Evolutionary conservation across 1,140 invertebrate species (phyloP), one percentile per base, ranked within the genome.

Genomic region (Medauroidea extradentata): DNA sequence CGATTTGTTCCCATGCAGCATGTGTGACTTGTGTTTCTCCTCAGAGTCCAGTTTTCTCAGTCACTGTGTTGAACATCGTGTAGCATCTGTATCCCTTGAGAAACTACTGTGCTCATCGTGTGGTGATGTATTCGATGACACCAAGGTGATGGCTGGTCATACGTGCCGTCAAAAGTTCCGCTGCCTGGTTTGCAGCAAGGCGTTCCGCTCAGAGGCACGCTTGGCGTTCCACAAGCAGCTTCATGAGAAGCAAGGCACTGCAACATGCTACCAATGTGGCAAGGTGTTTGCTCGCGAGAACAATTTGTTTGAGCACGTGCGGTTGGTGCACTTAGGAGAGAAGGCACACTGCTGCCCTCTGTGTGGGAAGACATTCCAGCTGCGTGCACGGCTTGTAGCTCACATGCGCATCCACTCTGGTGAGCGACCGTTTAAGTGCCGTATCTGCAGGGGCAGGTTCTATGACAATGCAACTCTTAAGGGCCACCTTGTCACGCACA

Each of bases 371-470:
- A 39, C 56, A 1, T 57, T 57, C 56, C 56, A 57, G 56, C 25
- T 57, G 46, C 34, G 42, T 14, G 56, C 44, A 3, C 44, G 56
- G 3, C 44, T 57, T 8, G 39, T 57, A n/a, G 56, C 56, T 14
- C 56, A 57, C 29, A 23, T 38, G 9, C 24, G 56, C 18, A 41
- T 57, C 38, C 57, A 59, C 50, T 43, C 53, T 1, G 60, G 60
- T 5, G 55, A 57, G 16, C 46, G 55, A 13, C 60, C 60, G 0
- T 72, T 65, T 42, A 56, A 60, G 21, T 73, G 71, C 51, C 53
- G 61, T 23, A 42, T 62, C 41, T 71, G 69, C 53, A 65, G 63
- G 1, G 67, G 66, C 19, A 56, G 57, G 5, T 68, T 68, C 59
- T 46, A 52, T 16, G 56, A 57, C 70, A 53, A 58, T 69, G 48